Evolutionary conservation across 2,113 vertebrate genomes (phyloP).

Genomic region (Nibea albiflora): DNA sequence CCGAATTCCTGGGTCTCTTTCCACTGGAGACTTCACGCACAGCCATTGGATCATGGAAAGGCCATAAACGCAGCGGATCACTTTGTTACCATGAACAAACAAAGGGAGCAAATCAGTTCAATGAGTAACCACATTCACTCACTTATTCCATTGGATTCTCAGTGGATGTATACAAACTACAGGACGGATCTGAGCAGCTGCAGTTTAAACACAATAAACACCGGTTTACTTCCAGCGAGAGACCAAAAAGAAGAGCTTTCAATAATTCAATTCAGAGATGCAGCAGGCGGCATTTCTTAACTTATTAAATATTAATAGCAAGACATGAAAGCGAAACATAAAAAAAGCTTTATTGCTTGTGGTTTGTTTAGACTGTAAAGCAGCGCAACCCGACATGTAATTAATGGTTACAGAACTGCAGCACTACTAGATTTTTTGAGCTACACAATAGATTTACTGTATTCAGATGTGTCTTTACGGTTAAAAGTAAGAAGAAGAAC

Average conservation of each 20-base stretch:
- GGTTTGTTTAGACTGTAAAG: conserved; percentile 39
- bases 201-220: conserved; percentile 7
- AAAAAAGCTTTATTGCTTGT: conserved; percentile 12
- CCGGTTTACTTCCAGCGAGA: not conserved
- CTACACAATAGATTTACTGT: conserved; percentile 45
- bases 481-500: conserved; percentile 31
- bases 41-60: conserved; percentile 78
- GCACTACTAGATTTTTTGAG: not conserved
- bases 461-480: not conserved
- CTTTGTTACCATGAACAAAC: conserved; percentile 74
- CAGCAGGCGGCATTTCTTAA: not conserved
- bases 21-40: conserved; percentile 69
- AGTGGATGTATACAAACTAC: conserved; percentile 55
- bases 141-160: conserved; percentile 48
- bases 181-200: conserved; percentile 4
- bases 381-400: conserved; percentile 35
- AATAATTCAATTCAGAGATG: conserved; percentile 10
- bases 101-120: conserved; percentile 69
- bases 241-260: conserved; percentile 11
- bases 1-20: conserved; percentile 79
- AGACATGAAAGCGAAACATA: conserved; percentile 12
- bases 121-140: conserved; percentile 75
- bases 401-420: conserved; percentile 23
- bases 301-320: conserved; percentile 8
- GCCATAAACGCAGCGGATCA: conserved; percentile 74